Evolutionary conservation across 2,113 vertebrate genomes (phyloP).

Genomic region (Brienomyrus brachyistius): DNA sequence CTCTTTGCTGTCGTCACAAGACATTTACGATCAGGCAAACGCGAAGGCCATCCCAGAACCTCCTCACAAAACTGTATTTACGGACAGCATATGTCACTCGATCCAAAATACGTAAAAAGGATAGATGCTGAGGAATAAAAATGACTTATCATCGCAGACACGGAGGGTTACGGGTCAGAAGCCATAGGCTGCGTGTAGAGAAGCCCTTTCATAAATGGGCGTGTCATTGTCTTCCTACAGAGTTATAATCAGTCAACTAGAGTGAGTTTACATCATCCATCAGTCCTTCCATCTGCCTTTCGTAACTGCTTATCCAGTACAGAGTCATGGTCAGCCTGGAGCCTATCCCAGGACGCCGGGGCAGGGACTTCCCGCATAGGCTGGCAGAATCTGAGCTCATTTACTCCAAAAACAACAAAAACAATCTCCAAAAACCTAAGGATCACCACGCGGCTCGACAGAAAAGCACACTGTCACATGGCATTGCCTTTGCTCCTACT

Average conservation of each 20-base stretch:
- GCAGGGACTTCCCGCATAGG: neutral
- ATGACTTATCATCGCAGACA: neutral
- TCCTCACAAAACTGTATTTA: neutral
- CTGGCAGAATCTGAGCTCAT: neutral
- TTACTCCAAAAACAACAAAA: neutral
- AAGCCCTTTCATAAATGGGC: neutral
- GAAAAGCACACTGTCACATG: neutral
- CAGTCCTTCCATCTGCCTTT: neutral
- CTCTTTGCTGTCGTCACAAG: neutral
- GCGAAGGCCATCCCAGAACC: neutral
- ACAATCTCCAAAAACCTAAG: neutral
- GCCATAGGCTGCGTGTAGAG: neutral
- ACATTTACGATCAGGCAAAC: neutral
- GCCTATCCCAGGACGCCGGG: neutral
- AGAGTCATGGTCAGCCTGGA: neutral
- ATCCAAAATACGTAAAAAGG: neutral
- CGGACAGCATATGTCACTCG: neutral
- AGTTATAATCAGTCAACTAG: neutral
- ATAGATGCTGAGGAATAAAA: neutral
- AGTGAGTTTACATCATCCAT: neutral
- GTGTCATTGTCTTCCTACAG: neutral
- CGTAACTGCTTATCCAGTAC: neutral
- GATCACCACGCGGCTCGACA: neutral
- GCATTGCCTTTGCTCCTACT: neutral
- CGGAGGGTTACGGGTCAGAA: neutral